Conservation (phyloP, 2,888 invertebrate genomes). For the Conomelus anceps region DNA sequence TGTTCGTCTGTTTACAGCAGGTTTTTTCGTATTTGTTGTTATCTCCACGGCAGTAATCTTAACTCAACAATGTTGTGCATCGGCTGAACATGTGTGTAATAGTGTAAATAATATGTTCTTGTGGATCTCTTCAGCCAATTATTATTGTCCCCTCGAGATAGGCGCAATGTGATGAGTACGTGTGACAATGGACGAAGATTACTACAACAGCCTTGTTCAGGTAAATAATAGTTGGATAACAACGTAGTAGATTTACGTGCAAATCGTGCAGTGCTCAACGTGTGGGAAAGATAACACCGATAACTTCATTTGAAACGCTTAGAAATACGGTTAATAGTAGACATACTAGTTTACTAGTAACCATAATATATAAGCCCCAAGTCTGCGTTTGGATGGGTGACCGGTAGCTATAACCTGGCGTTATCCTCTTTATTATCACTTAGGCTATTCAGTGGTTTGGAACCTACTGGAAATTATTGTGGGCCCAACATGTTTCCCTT, state of each 20-base stretch:
- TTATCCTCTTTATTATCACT: no score
- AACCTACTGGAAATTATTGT: no score
- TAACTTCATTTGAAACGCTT: neutral
- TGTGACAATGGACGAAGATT: neutral
- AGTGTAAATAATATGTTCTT: neutral
- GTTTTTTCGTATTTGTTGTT: neutral
- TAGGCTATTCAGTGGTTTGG: no score
- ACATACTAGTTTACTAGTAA: no score
- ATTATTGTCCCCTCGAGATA: neutral
- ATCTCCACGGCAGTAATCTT: neutral
- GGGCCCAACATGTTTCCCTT: no score
- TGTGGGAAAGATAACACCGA: neutral
- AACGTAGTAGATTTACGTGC: neutral
- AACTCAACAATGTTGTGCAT: neutral
- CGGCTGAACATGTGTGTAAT: neutral
- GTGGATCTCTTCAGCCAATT: neutral
- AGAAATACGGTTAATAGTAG: neutral
- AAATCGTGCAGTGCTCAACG: neutral
- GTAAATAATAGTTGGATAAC: neutral
- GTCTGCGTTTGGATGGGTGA: no score
- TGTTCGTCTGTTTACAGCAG: neutral
- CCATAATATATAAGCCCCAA: no score
- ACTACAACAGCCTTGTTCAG: neutral
- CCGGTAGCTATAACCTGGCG: no score
- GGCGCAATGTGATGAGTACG: neutral